These are phyloP conservation scores for Tetheella fluctuosa DNA, from an alignment of 2,888 invertebrate genomes.

Conservation along the genomic window DNA sequence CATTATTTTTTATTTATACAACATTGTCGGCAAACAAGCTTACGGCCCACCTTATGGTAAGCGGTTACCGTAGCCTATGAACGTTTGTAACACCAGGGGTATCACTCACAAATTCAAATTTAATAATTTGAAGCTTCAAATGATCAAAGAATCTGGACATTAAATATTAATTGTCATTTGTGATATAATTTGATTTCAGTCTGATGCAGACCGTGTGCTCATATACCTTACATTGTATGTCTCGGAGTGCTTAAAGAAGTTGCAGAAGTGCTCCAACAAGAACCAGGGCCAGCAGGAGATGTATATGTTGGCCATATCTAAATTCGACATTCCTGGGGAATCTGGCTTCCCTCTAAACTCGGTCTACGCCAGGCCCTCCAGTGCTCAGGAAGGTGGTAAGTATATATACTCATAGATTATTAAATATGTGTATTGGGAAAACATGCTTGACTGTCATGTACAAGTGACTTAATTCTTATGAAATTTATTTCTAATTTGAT, in stretches of 20 bases:
- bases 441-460: too few species aligned
- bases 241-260: constrained; percentile 97
- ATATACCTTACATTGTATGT: constrained; percentile 99
- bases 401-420: background rate
- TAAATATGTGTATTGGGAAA: too few species aligned
- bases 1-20: too few species aligned
- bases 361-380: constrained; percentile 95
- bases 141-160: too few species aligned
- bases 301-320: constrained; percentile 96
- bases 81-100: too few species aligned
- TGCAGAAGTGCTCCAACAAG: constrained; percentile 96
- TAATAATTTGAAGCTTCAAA: too few species aligned
- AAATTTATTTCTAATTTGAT: too few species aligned
- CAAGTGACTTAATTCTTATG: too few species aligned
- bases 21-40: too few species aligned
- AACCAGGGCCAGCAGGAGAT: constrained; percentile 97
- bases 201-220: constrained; percentile 97
- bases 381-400: constrained; percentile 91
- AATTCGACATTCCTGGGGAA: constrained; percentile 98
- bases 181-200: constrained; percentile 83
- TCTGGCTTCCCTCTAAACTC: constrained; percentile 96
- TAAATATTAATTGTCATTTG: background rate
- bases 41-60: too few species aligned
- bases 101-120: too few species aligned
- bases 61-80: too few species aligned